These are phyloP conservation scores for Myotis brandtii DNA, from an alignment of 2,113 vertebrate species.

Conservation along the genomic window DNA sequence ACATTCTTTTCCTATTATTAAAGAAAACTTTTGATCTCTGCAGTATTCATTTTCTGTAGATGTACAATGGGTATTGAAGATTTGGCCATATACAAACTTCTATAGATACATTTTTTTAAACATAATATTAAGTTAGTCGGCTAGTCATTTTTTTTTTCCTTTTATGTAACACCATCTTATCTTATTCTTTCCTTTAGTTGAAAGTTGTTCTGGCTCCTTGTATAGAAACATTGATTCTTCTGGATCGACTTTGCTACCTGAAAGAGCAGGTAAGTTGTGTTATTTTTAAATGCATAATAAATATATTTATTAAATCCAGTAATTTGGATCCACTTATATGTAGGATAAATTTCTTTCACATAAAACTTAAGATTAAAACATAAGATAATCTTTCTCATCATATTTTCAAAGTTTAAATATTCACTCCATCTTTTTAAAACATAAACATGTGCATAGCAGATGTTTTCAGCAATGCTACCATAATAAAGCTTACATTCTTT, in stretches of 20 bases:
- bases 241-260: constrained; percentile 97
- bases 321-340: constrained; percentile 68
- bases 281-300: constrained; percentile 77
- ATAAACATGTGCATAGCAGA: constrained; percentile 84
- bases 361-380: constrained; percentile 62
- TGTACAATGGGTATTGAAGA: constrained; percentile 47
- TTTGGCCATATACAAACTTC: constrained; percentile 59
- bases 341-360: constrained; percentile 63
- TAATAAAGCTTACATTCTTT: constrained; percentile 81
- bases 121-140: background rate
- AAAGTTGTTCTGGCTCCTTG: constrained; percentile 97
- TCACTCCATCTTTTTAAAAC: constrained; percentile 75
- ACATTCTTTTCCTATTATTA: constrained; percentile 58
- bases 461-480: constrained; percentile 80
- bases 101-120: constrained; percentile 68
- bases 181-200: constrained; percentile 88
- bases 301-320: constrained; percentile 68
- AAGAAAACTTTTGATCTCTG: constrained; percentile 78
- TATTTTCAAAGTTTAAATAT: constrained; percentile 78
- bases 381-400: constrained; percentile 75
- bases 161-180: constrained; percentile 62
- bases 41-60: constrained; percentile 75
- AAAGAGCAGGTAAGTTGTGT: constrained; percentile 94
- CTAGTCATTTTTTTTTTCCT: constrained; percentile 11
- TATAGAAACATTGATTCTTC: constrained; percentile 95